Evolutionary conservation across 2,888 invertebrate species (phyloP).

Genomic region (Mimachlamys varia): DNA sequence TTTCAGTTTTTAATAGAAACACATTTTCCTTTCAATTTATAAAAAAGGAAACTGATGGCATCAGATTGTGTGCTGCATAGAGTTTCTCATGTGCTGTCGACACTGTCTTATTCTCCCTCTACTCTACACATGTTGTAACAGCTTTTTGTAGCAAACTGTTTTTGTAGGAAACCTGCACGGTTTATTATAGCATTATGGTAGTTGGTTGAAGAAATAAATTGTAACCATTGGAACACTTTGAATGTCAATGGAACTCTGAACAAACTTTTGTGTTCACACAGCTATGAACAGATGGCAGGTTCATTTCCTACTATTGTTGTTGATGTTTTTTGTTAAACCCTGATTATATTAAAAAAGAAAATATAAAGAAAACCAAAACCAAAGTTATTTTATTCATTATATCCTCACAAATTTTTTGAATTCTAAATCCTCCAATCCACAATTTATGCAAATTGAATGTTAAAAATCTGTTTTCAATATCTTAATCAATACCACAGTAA

Average conservation of each 20-base stretch:
- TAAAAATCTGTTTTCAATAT: background rate
- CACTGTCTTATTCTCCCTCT: background rate
- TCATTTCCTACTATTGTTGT: background rate
- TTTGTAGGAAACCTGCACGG: background rate
- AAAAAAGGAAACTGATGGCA: background rate
- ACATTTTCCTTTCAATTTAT: background rate
- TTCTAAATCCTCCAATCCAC: background rate
- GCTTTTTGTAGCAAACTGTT: background rate
- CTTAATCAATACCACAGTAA: background rate
- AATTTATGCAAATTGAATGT: background rate
- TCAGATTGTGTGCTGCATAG: background rate
- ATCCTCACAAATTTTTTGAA: too few species aligned
- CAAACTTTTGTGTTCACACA: background rate
- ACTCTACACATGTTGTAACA: background rate
- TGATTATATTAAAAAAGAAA: background rate
- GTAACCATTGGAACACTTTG: background rate
- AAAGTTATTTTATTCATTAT: too few species aligned
- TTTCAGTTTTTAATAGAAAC: constrained; percentile 12
- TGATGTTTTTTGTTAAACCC: background rate
- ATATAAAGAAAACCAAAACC: too few species aligned
- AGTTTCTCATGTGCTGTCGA: background rate
- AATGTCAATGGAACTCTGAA: background rate
- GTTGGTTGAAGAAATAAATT: background rate
- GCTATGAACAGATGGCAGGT: background rate
- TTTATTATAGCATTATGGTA: background rate